Percentiles rank a stretch among this genome's conserved stretches.
Conservation (phyloP, 1,140 invertebrate species). For the Drosophila leontia region DNA sequence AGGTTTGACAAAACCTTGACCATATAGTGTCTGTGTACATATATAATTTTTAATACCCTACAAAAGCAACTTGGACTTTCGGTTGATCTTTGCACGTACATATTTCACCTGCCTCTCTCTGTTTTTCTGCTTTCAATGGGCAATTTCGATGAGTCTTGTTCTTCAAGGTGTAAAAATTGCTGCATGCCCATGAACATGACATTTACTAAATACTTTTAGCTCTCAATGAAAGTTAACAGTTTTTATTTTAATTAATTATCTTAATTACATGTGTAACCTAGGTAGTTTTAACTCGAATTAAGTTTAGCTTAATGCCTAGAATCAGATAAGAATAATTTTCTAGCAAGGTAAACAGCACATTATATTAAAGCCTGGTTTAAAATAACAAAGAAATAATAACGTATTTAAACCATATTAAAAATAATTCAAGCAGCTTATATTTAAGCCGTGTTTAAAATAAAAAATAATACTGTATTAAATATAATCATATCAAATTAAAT, state of each 20-base stretch:
- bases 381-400: background rate
- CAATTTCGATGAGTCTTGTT: constrained; percentile 20
- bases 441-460: background rate
- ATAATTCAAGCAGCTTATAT: too few species aligned
- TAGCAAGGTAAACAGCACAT: background rate
- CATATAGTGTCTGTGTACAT: constrained; percentile 53
- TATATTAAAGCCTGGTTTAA: background rate
- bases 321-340: background rate
- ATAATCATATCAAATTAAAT: background rate
- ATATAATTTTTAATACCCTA: constrained; percentile 38
- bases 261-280: background rate
- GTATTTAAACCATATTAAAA: background rate
- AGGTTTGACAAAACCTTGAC: constrained; percentile 76
- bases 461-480: background rate
- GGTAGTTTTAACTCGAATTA: background rate
- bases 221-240: background rate
- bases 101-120: constrained; percentile 4
- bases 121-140: constrained; percentile 30
- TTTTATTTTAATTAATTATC: background rate
- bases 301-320: background rate
- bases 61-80: constrained; percentile 18
- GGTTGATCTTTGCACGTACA: constrained; percentile 24
- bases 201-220: constrained; percentile 14
- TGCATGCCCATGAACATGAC: constrained; percentile 56
- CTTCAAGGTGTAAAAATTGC: constrained; percentile 32